phyloP scores from a whole-genome alignment of 1,140 invertebrate species.

The Bombus waltoni region DNA sequence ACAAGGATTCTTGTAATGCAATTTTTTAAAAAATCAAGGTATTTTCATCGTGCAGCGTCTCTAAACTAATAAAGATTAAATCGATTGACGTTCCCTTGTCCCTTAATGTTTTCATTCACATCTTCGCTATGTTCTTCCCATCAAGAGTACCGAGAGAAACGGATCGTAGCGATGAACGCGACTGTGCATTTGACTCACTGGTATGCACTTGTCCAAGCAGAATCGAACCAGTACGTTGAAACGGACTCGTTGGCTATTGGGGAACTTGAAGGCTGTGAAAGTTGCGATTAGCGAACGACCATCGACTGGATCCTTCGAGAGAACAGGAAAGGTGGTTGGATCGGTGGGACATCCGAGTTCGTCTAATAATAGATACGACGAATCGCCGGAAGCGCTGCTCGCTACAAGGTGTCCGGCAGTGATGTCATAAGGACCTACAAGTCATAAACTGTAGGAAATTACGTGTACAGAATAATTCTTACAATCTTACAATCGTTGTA shows the following conservation, averaged over 20 bases:
- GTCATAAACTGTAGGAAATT: constrained; percentile 1
- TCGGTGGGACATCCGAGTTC: constrained; percentile 84
- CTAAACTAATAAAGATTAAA: too few relatives aligned
- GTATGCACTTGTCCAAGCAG: constrained; percentile 85
- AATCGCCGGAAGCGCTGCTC: constrained; percentile 82
- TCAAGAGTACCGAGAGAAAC: too few relatives aligned
- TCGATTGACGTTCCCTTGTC: too few relatives aligned
- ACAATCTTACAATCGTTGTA: too few relatives aligned
- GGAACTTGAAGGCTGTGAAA: constrained; percentile 89
- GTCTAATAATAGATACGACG: constrained; percentile 82
- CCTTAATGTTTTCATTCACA: too few relatives aligned
- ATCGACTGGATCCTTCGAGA: constrained; percentile 76
- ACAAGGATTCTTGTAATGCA: too few relatives aligned
- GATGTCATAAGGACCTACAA: constrained; percentile 83
- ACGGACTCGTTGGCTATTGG: constrained; percentile 86
- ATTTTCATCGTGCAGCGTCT: too few relatives aligned
- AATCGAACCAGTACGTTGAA: constrained; percentile 88
- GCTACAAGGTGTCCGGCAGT: constrained; percentile 84
- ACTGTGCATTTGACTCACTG: constrained; percentile 78
- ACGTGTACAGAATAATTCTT: too few relatives aligned
- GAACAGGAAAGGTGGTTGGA: constrained; percentile 82
- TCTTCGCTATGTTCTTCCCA: too few relatives aligned
- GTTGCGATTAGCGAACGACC: constrained; percentile 82
- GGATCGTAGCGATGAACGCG: too few relatives aligned
- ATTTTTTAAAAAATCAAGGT: too few relatives aligned